A percentile compares a stretch with the other conserved stretches of the same genome.
These are phyloP conservation scores for Heliconius hortense DNA, from an alignment of 2,888 invertebrate species.

Conservation along the genomic window DNA sequence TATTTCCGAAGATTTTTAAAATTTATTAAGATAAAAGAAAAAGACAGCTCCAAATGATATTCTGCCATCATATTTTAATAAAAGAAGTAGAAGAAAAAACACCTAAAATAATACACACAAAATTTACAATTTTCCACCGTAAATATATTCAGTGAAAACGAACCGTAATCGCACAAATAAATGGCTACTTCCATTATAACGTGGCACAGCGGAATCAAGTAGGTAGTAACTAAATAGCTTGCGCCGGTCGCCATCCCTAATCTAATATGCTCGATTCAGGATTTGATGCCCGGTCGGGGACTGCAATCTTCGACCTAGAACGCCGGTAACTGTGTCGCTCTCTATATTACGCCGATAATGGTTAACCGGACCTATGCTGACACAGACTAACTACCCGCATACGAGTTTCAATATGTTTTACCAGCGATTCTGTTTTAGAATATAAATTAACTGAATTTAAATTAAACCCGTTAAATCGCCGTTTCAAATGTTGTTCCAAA, in stretches of 20 bases:
- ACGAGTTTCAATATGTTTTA: slow-evolving; percentile 53
- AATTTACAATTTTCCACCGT: slow-evolving; percentile 29
- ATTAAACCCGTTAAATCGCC: slow-evolving; percentile 39
- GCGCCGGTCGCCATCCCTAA: slow-evolving; percentile 64
- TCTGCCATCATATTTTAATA: slow-evolving; percentile 14
- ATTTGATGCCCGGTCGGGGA: slow-evolving; percentile 49
- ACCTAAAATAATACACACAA: slow-evolving; percentile 28
- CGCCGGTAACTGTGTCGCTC: slow-evolving; percentile 51
- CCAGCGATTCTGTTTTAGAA: slow-evolving; percentile 51
- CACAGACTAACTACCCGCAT: slow-evolving; percentile 48
- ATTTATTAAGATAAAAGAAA: too few species aligned
- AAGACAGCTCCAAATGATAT: neutral
- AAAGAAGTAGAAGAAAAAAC: slow-evolving; percentile 8
- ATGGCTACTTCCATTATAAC: slow-evolving; percentile 35
- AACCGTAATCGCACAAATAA: slow-evolving; percentile 38
- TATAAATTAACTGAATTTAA: slow-evolving; percentile 52
- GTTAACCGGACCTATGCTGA: slow-evolving; percentile 55
- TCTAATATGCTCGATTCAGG: slow-evolving; percentile 66
- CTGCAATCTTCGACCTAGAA: slow-evolving; percentile 62
- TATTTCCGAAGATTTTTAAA: neutral
- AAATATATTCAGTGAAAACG: slow-evolving; percentile 35
- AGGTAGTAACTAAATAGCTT: slow-evolving; percentile 63
- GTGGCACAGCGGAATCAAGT: slow-evolving; percentile 54
- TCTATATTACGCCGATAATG: slow-evolving; percentile 55
- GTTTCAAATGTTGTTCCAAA: slow-evolving; percentile 41